phyloP scores from a whole-genome alignment of 2,797 vertebrate genomes.

The Anguilla pacifica region DNA sequence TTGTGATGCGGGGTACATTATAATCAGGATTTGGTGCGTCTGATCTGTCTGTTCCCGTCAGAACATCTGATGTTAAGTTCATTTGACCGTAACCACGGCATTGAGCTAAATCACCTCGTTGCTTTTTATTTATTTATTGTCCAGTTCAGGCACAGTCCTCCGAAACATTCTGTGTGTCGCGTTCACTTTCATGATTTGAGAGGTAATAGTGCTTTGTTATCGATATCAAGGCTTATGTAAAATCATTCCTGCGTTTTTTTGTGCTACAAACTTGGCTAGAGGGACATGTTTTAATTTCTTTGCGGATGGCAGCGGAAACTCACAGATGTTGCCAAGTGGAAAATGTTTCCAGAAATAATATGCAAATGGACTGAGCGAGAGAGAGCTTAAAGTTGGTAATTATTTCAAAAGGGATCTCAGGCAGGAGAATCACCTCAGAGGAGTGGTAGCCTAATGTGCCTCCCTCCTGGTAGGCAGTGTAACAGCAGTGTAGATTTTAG shows the following conservation, averaged over 20 bases:
- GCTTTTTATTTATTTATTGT: neutral
- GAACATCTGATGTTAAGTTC: too few species aligned
- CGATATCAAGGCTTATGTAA: neutral
- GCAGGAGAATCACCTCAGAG: slow-evolving; percentile 34
- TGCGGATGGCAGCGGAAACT: neutral
- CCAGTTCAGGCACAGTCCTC: neutral
- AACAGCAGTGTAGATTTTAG: slow-evolving; percentile 47
- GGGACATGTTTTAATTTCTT: neutral
- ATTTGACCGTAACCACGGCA: neutral
- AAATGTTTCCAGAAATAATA: slow-evolving; percentile 5
- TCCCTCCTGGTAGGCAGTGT: slow-evolving; percentile 49
- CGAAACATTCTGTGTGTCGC: neutral
- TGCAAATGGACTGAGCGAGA: neutral
- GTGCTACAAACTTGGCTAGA: neutral
- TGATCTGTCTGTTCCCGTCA: neutral
- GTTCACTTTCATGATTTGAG: neutral
- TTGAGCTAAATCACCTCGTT: neutral
- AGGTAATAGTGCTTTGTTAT: neutral
- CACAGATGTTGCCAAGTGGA: neutral
- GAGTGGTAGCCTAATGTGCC: slow-evolving; percentile 39
- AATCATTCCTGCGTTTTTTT: neutral
- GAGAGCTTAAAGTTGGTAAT: slow-evolving; percentile 14
- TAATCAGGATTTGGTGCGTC: neutral
- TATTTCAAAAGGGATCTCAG: slow-evolving; percentile 24
- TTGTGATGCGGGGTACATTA: neutral